These are phyloP conservation scores for Polyploca ridens DNA, from an alignment of 2,888 invertebrate species.

Conservation along the genomic window DNA sequence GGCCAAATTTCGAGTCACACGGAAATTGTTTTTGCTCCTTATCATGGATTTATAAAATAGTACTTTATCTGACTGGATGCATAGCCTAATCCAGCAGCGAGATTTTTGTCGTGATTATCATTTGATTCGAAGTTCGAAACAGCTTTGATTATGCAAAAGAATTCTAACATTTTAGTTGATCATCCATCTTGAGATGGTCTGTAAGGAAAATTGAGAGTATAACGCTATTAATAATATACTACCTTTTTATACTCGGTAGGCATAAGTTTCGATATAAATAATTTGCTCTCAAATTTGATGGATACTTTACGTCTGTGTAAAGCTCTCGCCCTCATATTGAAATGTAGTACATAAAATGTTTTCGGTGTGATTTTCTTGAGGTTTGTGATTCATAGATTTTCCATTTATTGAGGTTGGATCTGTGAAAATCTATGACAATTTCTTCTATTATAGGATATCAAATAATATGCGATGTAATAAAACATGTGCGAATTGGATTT, in stretches of 20 bases:
- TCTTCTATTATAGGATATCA: constrained; percentile 7
- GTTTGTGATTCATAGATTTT: constrained; percentile 11
- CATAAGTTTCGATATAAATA: neutral
- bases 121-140: too few species aligned
- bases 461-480: neutral
- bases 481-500: neutral
- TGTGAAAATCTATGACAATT: constrained; percentile 1
- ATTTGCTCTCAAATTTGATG: constrained; percentile 4
- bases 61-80: too few species aligned
- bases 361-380: constrained; percentile 7
- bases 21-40: too few species aligned
- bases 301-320: neutral
- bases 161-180: too few species aligned
- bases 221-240: neutral
- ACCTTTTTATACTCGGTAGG: neutral
- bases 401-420: constrained; percentile 12
- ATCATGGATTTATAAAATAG: too few species aligned
- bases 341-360: constrained; percentile 9
- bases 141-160: too few species aligned
- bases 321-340: neutral
- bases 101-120: too few species aligned
- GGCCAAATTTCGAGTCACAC: too few species aligned
- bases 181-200: neutral
- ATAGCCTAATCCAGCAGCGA: too few species aligned
- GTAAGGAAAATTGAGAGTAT: neutral